phyloP scores from a whole-genome alignment of 2,113 vertebrate genomes.

The Rana temporaria region DNA sequence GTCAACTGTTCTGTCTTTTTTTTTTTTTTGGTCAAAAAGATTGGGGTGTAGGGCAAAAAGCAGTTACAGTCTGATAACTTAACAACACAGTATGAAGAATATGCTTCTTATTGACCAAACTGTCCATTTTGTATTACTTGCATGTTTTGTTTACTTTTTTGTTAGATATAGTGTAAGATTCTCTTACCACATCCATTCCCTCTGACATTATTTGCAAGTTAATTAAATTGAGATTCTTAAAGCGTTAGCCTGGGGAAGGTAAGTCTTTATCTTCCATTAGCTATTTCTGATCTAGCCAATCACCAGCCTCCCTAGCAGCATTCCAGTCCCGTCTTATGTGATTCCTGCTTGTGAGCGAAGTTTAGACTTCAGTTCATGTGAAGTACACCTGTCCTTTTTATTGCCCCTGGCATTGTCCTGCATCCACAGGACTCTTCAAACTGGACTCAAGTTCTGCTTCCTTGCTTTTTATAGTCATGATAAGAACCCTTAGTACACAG shows the following conservation, averaged over 20 bases:
- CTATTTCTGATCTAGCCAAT: slow-evolving; percentile 75
- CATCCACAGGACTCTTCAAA: background rate
- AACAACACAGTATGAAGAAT: slow-evolving; percentile 98
- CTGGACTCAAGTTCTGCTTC: background rate
- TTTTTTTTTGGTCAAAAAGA: background rate
- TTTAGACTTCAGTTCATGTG: slow-evolving; percentile 57
- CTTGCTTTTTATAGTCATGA: slow-evolving; percentile 2
- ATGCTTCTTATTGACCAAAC: slow-evolving; percentile 86
- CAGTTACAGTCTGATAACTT: background rate
- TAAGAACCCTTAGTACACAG: slow-evolving; percentile 12
- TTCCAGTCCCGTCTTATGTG: slow-evolving; percentile 75
- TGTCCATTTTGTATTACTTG: slow-evolving; percentile 91
- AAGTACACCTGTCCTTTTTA: background rate
- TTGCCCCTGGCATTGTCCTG: background rate
- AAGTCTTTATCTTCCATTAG: slow-evolving; percentile 96
- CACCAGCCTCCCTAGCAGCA: slow-evolving; percentile 21
- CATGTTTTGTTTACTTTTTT: slow-evolving; percentile 89
- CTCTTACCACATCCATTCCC: slow-evolving; percentile 89
- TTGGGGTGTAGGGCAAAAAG: background rate
- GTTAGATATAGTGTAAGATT: slow-evolving; percentile 89
- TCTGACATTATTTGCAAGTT: slow-evolving; percentile 85
- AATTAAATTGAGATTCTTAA: slow-evolving; percentile 91
- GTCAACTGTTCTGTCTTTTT: background rate
- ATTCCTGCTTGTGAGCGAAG: slow-evolving; percentile 90
- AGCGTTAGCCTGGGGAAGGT: slow-evolving; percentile 96